Base-by-base conservation (phyloP, 1,140 invertebrate genomes). In the Bombyx mandarina region DNA sequence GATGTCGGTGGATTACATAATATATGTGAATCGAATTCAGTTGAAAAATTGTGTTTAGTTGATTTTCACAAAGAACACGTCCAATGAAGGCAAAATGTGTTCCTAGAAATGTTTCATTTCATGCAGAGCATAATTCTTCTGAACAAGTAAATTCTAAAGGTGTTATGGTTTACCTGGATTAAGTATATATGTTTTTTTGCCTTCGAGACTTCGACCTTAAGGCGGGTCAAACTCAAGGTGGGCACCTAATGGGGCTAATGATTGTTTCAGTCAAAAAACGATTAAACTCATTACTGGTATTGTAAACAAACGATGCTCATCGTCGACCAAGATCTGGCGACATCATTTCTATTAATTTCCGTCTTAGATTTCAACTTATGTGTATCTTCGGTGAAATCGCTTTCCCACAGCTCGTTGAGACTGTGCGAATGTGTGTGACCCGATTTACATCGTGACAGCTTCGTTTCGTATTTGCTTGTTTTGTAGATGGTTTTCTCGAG, bases 291-390 rank as follows among this genome's bases (percentile, higher is more conserved):
- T 78, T 74, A 85, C 82, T 82, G 75, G 56, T 75, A 78, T 60
- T 83, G 80, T 9, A 83, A 62, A 58, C 76, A 80, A 0, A 75
- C 71, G 46, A 82, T 77, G 62, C 71, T 79, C 66, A 77, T 77
- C 3, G 77, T 69, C 22, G 82, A 83, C 75, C 75, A 82, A 12
- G 62, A 49, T 45, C 45, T 42, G 5, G 44, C 6, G 46, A 43
- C 3, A 35, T 8, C 6, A 7, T 48, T 49, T 49, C 54, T 12
- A 54, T 54, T 6, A 12, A 44, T 43, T 54, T 43, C 8, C 8
- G 44, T 44, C 2, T 54, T 22, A 12, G 10, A 9, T 51, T 12
- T 26, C 49, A 26, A 51, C 10, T 54, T 9, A 22, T 22, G 12
- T 18, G 18, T 45, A 22, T 55, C 58, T 42, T 70, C 57, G 7